Conservation (phyloP, 2,888 invertebrate genomes). For the Cremastinae sp. region DNA sequence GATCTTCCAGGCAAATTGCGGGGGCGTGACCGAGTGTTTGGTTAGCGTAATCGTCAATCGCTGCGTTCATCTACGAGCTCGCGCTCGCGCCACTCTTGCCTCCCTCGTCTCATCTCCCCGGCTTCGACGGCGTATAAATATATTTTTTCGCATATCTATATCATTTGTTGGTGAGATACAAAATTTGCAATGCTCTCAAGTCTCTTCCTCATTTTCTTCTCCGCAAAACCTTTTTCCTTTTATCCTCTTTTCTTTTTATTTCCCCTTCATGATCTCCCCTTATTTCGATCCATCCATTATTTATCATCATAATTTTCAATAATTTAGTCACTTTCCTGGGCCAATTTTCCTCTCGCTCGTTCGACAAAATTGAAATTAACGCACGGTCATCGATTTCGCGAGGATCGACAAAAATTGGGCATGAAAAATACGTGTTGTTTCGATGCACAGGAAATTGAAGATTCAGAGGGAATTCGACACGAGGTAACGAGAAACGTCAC, state of each 20-base stretch:
- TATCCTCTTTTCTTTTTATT: conserved; percentile 34
- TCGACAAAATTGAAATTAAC: conserved; percentile 35
- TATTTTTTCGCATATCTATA: background rate
- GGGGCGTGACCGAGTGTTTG: conserved; percentile 79
- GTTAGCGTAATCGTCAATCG: conserved; percentile 80
- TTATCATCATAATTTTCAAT: conserved; percentile 48
- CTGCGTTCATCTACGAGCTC: conserved; percentile 71
- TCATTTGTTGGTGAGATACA: conserved; percentile 4
- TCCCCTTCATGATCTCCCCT: background rate
- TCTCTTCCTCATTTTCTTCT: conserved; percentile 17
- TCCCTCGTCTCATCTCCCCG: conserved; percentile 9
- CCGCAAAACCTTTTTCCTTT: conserved; percentile 52
- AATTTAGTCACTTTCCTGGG: conserved; percentile 44
- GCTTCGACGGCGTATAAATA: conserved; percentile 7
- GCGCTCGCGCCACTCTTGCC: conserved; percentile 18
- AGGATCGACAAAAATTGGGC: background rate
- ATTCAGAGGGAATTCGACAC: too few species aligned
- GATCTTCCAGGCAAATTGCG: conserved; percentile 78
- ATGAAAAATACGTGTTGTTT: background rate
- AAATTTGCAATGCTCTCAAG: conserved; percentile 33
- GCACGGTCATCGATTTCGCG: background rate
- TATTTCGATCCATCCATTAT: conserved; percentile 35
- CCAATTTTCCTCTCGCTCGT: conserved; percentile 53
- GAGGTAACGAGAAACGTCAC: too few species aligned
- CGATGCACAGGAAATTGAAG: background rate